Conservation (phyloP, 2,888 invertebrate species). For the Pollenia griseotomentosa region DNA sequence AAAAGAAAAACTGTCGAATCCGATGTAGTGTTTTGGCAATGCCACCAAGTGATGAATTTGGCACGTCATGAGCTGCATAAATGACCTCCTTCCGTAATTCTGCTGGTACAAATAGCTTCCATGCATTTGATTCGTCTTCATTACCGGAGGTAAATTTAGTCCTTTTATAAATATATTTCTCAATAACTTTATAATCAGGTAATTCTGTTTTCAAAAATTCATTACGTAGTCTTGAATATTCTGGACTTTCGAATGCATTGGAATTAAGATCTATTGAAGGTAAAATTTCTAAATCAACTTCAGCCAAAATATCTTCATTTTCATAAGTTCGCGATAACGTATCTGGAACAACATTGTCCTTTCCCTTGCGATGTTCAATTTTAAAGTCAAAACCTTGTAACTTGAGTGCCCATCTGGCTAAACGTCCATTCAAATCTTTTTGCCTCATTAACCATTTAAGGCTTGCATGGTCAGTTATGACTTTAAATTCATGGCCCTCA, state of each 20-base stretch:
- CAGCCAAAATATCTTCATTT: neutral
- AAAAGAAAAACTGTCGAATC: conserved; percentile 2
- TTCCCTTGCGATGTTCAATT: conserved; percentile 38
- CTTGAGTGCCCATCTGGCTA: conserved; percentile 28
- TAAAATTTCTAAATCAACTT: neutral
- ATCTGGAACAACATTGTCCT: neutral
- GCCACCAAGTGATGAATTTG: neutral
- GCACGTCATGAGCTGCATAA: neutral
- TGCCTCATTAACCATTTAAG: conserved; percentile 5
- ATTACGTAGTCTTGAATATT: neutral
- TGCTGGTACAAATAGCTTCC: neutral
- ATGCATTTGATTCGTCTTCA: neutral
- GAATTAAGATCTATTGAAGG: neutral
- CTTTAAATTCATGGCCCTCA: neutral
- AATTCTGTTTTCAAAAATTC: neutral
- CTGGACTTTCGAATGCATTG: neutral
- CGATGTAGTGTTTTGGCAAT: conserved; percentile 4
- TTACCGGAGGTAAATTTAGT: neutral
- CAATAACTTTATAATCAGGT: neutral
- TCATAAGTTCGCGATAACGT: neutral
- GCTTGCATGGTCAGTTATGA: conserved; percentile 33
- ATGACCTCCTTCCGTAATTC: neutral
- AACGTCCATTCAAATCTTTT: conserved; percentile 31
- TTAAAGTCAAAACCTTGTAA: conserved; percentile 20
- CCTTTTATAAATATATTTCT: conserved; percentile 13